Conservation (phyloP, 1,140 invertebrate genomes). For the Formica exsecta region DNA sequence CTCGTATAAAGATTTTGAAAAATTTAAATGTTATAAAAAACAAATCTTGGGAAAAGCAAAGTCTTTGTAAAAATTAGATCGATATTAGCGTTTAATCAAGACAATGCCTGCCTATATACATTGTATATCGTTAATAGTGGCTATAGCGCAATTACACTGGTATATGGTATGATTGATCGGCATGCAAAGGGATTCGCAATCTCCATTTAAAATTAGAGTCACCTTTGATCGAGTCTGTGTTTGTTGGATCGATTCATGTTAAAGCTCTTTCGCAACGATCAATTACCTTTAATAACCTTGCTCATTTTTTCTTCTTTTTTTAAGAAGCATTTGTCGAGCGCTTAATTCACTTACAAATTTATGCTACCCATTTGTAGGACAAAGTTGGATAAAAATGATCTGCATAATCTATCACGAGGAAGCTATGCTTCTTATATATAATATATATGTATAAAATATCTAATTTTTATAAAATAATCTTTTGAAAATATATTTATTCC, state of each 20-base stretch:
- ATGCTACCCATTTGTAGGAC: neutral
- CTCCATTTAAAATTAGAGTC: conserved; percentile 55
- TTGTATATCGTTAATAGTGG: conserved; percentile 13
- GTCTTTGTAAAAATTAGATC: neutral
- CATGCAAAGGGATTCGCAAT: conserved; percentile 29
- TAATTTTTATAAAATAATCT: too few species aligned
- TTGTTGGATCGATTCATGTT: neutral
- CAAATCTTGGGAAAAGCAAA: neutral
- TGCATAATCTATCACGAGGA: too few species aligned
- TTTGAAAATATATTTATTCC: conserved; percentile 6
- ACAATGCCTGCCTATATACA: neutral
- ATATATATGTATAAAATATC: too few species aligned
- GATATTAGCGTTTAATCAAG: neutral
- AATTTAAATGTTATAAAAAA: conserved; percentile 17
- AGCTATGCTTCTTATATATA: too few species aligned
- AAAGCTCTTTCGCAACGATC: conserved; percentile 5
- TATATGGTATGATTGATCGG: conserved; percentile 55
- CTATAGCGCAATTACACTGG: conserved; percentile 19
- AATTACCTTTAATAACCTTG: conserved; percentile 43
- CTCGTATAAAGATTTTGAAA: neutral
- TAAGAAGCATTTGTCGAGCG: conserved; percentile 22
- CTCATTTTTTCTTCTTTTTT: neutral
- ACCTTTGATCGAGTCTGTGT: neutral
- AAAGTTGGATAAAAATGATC: conserved; percentile 18
- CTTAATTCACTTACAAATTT: conserved; percentile 26